A percentile compares a stretch with the other conserved stretches of the same genome.
These are phyloP conservation scores for Augochlorella aurata DNA, from an alignment of 2,888 invertebrate species.

Conservation along the genomic window DNA sequence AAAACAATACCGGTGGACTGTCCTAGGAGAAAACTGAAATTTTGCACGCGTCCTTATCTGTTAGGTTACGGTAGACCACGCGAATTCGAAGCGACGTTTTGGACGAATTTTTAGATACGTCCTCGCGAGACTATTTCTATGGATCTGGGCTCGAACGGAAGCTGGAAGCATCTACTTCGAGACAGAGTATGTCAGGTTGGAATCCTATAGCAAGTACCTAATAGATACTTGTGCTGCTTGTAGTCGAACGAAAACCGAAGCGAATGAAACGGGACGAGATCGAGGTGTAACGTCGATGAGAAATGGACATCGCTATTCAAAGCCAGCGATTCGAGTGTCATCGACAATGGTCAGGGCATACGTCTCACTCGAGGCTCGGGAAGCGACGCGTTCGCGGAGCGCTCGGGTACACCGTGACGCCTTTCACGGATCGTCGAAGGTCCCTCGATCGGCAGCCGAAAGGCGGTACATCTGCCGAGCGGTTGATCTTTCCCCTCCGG, in stretches of 20 bases:
- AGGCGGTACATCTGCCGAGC: constrained; percentile 62
- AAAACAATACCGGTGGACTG: not conserved
- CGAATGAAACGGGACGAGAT: not conserved
- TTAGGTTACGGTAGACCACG: no score
- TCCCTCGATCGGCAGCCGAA: constrained; percentile 46
- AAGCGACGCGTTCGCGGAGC: not conserved
- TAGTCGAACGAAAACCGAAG: not conserved
- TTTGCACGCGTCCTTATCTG: no score
- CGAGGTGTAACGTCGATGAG: not conserved
- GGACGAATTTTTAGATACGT: no score
- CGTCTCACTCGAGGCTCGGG: constrained; percentile 11
- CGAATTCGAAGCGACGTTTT: no score
- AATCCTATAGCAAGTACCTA: no score
- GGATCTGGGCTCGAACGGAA: no score
- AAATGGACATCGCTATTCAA: constrained; percentile 8
- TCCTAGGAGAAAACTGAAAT: no score
- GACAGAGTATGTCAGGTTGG: no score
- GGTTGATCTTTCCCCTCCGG: constrained; percentile 56
- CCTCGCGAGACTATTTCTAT: no score
- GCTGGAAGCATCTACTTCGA: no score
- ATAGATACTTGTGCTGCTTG: no score
- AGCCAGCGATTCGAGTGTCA: not conserved
- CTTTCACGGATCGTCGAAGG: constrained; percentile 33
- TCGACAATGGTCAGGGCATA: constrained; percentile 9
- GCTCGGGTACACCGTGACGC: constrained; percentile 40